Evolutionary conservation across 2,797 vertebrate genomes (phyloP).

Genomic region (Thalassophryne amazonica): DNA sequence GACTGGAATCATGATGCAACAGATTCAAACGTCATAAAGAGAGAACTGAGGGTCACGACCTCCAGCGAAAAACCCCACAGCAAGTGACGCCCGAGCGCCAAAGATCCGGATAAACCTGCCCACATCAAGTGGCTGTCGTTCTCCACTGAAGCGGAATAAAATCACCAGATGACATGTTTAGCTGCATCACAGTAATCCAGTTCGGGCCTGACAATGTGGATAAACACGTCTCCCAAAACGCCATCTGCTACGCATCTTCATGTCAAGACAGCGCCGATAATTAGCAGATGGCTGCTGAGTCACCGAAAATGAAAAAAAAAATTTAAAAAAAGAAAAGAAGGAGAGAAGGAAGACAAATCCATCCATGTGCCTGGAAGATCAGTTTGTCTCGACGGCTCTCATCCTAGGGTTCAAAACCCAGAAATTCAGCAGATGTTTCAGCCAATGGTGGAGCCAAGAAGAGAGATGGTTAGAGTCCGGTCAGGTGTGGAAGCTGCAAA

Average conservation of each 20-base stretch:
- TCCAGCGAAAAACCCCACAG: background rate
- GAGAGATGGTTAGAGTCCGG: too few species aligned
- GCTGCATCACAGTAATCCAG: constrained; percentile 36
- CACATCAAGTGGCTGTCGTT: too few species aligned
- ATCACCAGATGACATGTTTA: too few species aligned
- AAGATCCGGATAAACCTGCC: background rate
- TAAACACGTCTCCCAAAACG: constrained; percentile 57
- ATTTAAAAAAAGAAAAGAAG: background rate
- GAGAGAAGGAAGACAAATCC: background rate
- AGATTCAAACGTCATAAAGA: background rate
- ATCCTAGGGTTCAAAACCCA: too few species aligned
- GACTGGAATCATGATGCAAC: too few species aligned
- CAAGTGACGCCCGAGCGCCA: background rate
- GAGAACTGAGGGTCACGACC: background rate
- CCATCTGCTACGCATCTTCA: constrained; percentile 44
- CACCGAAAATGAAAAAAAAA: constrained; percentile 4
- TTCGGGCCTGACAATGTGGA: constrained; percentile 30
- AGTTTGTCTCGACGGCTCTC: background rate
- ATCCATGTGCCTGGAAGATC: background rate
- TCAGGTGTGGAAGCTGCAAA: too few species aligned
- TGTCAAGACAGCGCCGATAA: constrained; percentile 44
- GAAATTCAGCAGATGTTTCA: too few species aligned
- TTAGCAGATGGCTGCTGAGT: constrained; percentile 55
- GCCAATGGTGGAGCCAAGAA: too few species aligned
- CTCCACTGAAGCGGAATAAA: too few species aligned